A percentile compares a stretch with the other conserved stretches of the same genome.
phyloP scores from a whole-genome alignment of 2,113 vertebrate species.

The Mohoua ochrocephala region DNA sequence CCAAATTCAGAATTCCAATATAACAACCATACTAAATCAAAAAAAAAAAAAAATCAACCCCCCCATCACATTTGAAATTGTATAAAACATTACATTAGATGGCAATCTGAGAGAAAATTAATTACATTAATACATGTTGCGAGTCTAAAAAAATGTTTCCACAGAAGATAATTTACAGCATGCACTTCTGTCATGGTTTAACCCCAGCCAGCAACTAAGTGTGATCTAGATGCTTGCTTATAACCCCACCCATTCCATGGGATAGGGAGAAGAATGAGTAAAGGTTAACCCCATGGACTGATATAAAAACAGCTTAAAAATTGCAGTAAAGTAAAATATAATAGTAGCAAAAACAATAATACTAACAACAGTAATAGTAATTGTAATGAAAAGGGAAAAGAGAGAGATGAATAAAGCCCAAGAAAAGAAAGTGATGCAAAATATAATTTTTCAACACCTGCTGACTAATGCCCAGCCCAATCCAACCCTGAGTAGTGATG shows the following conservation, averaged over 20 bases:
- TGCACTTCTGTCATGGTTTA: background rate
- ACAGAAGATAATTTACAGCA: background rate
- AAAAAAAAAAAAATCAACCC: background rate
- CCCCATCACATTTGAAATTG: background rate
- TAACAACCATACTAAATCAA: rapidly evolving
- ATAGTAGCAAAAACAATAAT: background rate
- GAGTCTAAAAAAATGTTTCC: background rate
- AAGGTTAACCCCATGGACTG: background rate
- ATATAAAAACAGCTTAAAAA: background rate
- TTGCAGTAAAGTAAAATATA: background rate
- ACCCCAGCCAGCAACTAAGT: background rate
- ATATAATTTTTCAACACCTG: background rate
- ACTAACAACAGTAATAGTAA: background rate
- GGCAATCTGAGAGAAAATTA: background rate
- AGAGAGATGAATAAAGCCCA: background rate
- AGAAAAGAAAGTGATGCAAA: background rate
- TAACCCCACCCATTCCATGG: background rate
- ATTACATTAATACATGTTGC: background rate
- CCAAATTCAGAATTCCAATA: background rate
- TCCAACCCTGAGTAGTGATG: background rate
- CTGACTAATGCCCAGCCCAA: background rate
- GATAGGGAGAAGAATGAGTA: background rate
- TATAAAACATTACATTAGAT: background rate
- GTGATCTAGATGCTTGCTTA: background rate
- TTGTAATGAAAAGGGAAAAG: background rate